A percentile compares a stretch with the other conserved stretches of the same genome.
These are phyloP conservation scores for Paracanthobrama guichenoti DNA, from an alignment of 2,113 vertebrate genomes.

Conservation along the genomic window DNA sequence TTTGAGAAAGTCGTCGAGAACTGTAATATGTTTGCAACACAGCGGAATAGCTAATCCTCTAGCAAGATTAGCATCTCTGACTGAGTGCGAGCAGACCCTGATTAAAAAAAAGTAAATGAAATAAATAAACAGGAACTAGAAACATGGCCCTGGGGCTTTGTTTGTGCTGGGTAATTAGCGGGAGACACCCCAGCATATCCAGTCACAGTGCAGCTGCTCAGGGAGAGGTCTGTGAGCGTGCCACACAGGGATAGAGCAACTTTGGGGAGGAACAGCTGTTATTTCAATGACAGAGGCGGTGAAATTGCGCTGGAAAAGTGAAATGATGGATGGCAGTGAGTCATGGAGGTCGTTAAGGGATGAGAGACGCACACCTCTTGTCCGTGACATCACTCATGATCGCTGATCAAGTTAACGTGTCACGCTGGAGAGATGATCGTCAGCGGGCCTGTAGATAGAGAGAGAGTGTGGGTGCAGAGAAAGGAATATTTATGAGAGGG, in stretches of 20 bases:
- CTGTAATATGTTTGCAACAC: slow-evolving; percentile 64
- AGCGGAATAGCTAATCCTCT: slow-evolving; percentile 64
- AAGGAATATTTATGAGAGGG: slow-evolving; percentile 9
- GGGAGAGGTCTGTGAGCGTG: background rate
- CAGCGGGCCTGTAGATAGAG: background rate
- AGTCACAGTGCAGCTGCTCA: slow-evolving; percentile 8
- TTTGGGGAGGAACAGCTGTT: slow-evolving; percentile 29
- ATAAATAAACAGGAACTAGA: slow-evolving; percentile 17
- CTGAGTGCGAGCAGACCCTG: slow-evolving; percentile 25
- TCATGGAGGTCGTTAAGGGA: slow-evolving; percentile 33
- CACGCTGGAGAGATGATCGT: slow-evolving; percentile 14
- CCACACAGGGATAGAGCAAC: slow-evolving; percentile 6
- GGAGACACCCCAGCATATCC: slow-evolving; percentile 43
- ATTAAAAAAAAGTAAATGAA: slow-evolving; percentile 56
- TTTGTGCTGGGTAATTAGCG: slow-evolving; percentile 66
- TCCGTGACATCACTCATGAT: slow-evolving; percentile 39
- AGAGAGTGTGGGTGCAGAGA: slow-evolving; percentile 2
- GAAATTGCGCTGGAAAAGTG: background rate
- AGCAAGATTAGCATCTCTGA: slow-evolving; percentile 62
- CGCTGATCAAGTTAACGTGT: slow-evolving; percentile 34
- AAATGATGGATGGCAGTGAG: slow-evolving; percentile 25
- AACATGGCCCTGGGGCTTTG: slow-evolving; percentile 70
- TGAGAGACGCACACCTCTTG: slow-evolving; percentile 36
- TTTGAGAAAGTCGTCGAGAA: slow-evolving; percentile 46
- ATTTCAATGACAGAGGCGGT: background rate